Base-by-base conservation (phyloP, 64 coral and sea anemone genomes). In the Orbicella faveolata region DNA sequence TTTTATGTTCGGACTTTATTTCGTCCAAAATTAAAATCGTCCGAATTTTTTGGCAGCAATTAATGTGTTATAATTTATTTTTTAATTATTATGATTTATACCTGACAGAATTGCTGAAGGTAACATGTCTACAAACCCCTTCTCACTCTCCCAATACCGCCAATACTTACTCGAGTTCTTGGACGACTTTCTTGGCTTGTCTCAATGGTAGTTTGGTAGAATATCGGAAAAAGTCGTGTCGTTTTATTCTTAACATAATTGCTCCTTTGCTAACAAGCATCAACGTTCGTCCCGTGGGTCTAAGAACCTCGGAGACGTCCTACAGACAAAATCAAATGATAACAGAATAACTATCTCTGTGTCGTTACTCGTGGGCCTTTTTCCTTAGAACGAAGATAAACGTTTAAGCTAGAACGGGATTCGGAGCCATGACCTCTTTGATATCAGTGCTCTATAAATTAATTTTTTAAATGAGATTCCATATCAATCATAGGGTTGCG, bases 221-320 rank as follows among this genome's bases (percentile, higher is more conserved):
- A 73, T 96, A 91, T 83, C 93, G 74, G 74, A 99, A 91, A 82
- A 95, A 99, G 54, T 95, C 91, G 17, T 82, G 62, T 69, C 86
- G 88, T 54, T 85, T 99, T 16, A 99, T 93, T 84, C 89, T 70
- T 15, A 99, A 76, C 39, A 92, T 89, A 34, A 93, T 54, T 17
- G 97, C 80, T 44, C 91, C 93, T 13, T 84, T 65, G 73, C 97
- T 99, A 18, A 99, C 94, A 66, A 99, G 67, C 94, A 99, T 96
- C 23, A 99, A 54, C 79, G 91, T 82, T 51, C 94, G 84, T 20
- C 89, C 97, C 41, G 94, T 96, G 51, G 94, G 97, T 53, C 81
- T 93, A 37, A 99, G 85, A 75, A 99, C 67, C 77, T 95, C 94
- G 13, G 79, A 81, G 33, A 99, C 75, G 86, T 96, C 94, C 97